A percentile compares a stretch with the other conserved stretches of the same genome.
Evolutionary conservation across 2,113 vertebrate species (phyloP).

Genomic region (Plectropomus leopardus): DNA sequence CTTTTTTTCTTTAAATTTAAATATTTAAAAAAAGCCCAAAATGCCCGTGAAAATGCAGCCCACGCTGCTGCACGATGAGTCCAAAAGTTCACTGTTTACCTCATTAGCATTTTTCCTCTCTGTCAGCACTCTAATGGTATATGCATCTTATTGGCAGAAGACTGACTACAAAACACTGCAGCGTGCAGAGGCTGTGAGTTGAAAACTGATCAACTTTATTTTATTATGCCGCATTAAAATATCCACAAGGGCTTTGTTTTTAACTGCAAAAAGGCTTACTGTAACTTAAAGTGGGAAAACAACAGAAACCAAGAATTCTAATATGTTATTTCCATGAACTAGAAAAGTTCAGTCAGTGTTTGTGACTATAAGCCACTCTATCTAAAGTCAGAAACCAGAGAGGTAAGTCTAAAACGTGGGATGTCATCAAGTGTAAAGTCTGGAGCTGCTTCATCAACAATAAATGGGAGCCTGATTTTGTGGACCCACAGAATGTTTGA

Average conservation of each 20-base stretch:
- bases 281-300: not conserved
- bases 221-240: not conserved
- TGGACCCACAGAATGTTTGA: no score
- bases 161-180: not conserved
- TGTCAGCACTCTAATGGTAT: conserved; percentile 8
- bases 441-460: no score
- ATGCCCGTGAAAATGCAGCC: not conserved
- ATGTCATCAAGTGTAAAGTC: no score
- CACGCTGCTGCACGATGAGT: not conserved
- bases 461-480: no score
- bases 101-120: conserved; percentile 17
- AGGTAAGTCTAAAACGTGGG: no score
- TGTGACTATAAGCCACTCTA: no score
- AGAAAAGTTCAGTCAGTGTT: no score
- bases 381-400: no score
- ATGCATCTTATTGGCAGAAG: conserved; percentile 4
- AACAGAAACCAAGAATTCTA: no score
- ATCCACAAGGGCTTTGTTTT: not conserved
- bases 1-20: not conserved
- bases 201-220: not conserved
- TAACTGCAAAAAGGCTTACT: not conserved
- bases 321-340: no score
- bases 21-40: not conserved
- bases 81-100: conserved; percentile 16
- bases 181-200: not conserved